Evolutionary conservation across 2,797 vertebrate genomes (phyloP).

Genomic region (Galaxias olidus): DNA sequence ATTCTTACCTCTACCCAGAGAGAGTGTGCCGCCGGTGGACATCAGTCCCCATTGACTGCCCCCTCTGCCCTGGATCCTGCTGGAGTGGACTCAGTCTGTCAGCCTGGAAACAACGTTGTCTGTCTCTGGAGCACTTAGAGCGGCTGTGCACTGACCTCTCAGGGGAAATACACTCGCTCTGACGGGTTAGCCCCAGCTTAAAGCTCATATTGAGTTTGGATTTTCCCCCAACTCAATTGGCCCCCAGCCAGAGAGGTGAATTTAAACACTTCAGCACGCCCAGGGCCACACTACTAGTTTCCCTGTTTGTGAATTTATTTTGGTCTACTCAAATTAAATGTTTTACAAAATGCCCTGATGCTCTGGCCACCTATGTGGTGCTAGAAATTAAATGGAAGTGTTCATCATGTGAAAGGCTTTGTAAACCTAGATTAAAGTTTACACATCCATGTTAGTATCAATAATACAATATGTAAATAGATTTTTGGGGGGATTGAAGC

Average conservation of each 20-base stretch:
- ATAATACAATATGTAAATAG: too few relatives aligned
- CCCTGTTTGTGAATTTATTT: too few relatives aligned
- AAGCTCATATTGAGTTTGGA: conserved; percentile 1
- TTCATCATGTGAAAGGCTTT: too few relatives aligned
- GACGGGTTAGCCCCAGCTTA: background rate
- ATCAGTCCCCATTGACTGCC: background rate
- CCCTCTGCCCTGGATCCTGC: background rate
- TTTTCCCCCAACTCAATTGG: background rate
- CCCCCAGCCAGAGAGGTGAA: background rate
- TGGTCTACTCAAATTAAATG: too few relatives aligned
- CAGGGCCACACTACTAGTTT: too few relatives aligned
- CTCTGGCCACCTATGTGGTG: too few relatives aligned
- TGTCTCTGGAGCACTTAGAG: background rate
- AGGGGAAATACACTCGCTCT: background rate
- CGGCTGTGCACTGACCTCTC: background rate
- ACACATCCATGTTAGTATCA: too few relatives aligned
- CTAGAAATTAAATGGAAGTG: too few relatives aligned
- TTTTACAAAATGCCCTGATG: too few relatives aligned
- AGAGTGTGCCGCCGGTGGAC: background rate
- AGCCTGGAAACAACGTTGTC: background rate
- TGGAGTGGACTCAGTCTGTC: background rate
- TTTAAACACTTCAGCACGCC: background rate
- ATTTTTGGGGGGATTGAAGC: too few relatives aligned
- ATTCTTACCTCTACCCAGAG: background rate
- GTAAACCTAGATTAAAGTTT: too few relatives aligned